phyloP scores from a whole-genome alignment of 2,888 invertebrate species.

The Homarus gammarus region DNA sequence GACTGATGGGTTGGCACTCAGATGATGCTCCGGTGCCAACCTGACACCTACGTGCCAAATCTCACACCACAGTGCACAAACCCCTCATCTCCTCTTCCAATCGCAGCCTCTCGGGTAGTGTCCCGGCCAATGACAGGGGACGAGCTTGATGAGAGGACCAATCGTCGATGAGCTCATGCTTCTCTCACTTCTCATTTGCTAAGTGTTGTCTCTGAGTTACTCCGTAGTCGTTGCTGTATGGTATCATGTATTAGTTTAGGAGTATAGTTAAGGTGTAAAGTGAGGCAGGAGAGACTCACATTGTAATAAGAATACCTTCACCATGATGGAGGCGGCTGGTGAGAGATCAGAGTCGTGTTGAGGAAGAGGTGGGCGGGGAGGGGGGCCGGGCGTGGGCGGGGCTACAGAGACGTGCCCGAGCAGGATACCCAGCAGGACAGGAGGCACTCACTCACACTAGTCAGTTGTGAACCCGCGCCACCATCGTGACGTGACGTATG shows the following conservation, averaged over 20 bases:
- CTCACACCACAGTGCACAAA: background rate
- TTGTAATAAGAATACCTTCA: no score
- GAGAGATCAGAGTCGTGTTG: no score
- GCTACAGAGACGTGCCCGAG: background rate
- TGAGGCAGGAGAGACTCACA: no score
- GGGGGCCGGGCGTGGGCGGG: background rate
- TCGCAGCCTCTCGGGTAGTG: background rate
- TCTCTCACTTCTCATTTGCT: constrained; percentile 14
- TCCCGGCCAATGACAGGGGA: constrained; percentile 7
- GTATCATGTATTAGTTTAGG: no score
- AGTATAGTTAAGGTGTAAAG: no score
- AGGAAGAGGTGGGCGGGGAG: constrained; percentile 11
- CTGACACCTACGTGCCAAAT: constrained; percentile 38
- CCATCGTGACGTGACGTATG: background rate
- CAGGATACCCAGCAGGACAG: constrained; percentile 31
- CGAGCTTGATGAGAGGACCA: background rate
- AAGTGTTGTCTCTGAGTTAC: no score
- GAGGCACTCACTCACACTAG: constrained; percentile 26
- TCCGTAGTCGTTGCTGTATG: no score
- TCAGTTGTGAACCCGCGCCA: constrained; percentile 5
- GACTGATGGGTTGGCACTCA: background rate
- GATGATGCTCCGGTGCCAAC: background rate
- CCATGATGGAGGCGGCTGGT: no score
- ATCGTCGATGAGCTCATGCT: constrained; percentile 31
- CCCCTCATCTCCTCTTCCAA: background rate